Conservation (phyloP, 2,888 invertebrate species). For the Leptarthrus brevirostris region DNA sequence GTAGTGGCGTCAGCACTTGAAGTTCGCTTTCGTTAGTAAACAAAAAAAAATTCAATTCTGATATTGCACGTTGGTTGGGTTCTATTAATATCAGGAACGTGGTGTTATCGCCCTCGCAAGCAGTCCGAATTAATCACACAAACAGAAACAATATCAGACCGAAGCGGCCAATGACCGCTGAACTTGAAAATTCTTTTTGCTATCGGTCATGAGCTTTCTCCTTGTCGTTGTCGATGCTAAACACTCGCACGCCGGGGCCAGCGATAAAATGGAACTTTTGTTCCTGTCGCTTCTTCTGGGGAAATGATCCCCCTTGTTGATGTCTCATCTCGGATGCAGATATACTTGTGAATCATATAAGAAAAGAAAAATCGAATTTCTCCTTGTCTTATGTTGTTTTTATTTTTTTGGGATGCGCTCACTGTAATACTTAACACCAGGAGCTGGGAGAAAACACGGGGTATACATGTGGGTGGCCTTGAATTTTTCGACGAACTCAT, state of each 20-base stretch:
- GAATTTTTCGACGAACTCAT: conserved; percentile 26
- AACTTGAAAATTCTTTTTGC: conserved; percentile 53
- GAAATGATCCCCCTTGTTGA: neutral
- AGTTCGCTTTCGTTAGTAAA: neutral
- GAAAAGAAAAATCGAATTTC: neutral
- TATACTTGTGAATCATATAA: neutral
- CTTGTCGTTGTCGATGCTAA: too few species aligned
- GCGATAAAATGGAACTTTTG: conserved; percentile 6
- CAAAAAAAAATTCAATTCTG: neutral
- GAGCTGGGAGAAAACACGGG: neutral
- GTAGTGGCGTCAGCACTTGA: conserved; percentile 20
- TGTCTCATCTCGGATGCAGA: too few species aligned
- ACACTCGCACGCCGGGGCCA: conserved; percentile 5
- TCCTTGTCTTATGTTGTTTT: too few species aligned
- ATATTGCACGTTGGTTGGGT: conserved; percentile 13
- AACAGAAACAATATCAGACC: conserved; percentile 32
- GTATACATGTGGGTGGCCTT: conserved; percentile 1
- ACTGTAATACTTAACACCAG: too few species aligned
- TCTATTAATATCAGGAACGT: conserved; percentile 16
- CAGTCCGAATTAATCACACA: conserved; percentile 30
- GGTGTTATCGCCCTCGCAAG: conserved; percentile 10
- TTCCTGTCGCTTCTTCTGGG: neutral
- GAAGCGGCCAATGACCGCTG: conserved; percentile 50
- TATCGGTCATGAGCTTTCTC: conserved; percentile 42
- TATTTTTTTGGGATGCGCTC: too few species aligned